These are phyloP conservation scores for Cryptocephalus moraei DNA, from an alignment of 2,888 invertebrate species.

Conservation along the genomic window DNA sequence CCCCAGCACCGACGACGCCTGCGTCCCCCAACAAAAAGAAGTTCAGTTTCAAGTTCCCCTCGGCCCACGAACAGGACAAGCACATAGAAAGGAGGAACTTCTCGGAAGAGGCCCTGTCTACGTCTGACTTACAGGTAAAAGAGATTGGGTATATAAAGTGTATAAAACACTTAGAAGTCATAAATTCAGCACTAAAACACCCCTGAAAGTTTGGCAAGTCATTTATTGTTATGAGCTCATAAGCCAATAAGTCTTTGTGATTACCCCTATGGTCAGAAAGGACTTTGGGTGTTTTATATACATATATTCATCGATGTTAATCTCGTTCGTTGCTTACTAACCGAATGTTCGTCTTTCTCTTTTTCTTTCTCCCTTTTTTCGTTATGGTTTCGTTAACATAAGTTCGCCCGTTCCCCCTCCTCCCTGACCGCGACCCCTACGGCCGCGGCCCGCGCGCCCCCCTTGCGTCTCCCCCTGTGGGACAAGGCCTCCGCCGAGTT, in stretches of 20 bases:
- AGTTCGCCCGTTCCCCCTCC: constrained; percentile 41
- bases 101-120: constrained; percentile 76
- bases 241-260: too few species aligned
- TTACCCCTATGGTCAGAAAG: too few species aligned
- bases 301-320: too few species aligned
- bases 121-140: constrained; percentile 79
- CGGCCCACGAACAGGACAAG: constrained; percentile 41
- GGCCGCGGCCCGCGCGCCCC: constrained; percentile 14
- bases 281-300: too few species aligned
- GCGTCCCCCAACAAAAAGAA: constrained; percentile 62
- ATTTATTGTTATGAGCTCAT: too few species aligned
- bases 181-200: too few species aligned
- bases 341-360: constrained; percentile 1
- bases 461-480: constrained; percentile 53
- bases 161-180: too few species aligned
- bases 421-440: constrained; percentile 42
- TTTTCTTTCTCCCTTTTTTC: constrained; percentile 15
- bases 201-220: too few species aligned
- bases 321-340: constrained; percentile 13
- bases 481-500: constrained; percentile 66
- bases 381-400: constrained; percentile 15
- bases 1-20: constrained; percentile 44
- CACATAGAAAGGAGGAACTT: constrained; percentile 67
- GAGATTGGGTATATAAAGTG: background rate
- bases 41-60: constrained; percentile 68